Evolutionary conservation across 1,140 invertebrate species (phyloP).

Genomic region (Dinothrombium tinctorium): DNA sequence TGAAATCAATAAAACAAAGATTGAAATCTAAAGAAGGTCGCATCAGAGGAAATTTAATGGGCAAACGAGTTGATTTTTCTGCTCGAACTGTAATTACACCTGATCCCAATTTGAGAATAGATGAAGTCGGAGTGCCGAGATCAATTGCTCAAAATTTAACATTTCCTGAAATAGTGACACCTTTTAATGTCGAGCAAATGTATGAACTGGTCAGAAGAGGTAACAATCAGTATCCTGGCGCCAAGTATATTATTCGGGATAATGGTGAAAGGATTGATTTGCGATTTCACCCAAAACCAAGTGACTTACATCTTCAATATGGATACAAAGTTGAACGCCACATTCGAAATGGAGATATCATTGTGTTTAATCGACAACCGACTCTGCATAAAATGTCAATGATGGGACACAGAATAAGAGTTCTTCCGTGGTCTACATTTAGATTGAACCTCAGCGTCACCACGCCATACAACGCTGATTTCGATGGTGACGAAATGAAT

Average conservation of each 20-base stretch:
- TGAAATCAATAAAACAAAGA: conserved; percentile 79
- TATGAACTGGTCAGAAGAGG: conserved; percentile 82
- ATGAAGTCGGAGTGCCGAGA: conserved; percentile 93
- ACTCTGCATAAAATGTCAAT: conserved; percentile 99
- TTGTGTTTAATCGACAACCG: conserved; percentile 98
- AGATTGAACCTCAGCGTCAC: conserved; percentile 83
- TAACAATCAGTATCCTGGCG: conserved; percentile 94
- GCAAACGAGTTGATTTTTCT: conserved; percentile 94
- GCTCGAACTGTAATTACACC: conserved; percentile 95
- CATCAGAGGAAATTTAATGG: conserved; percentile 94
- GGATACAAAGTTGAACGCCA: conserved; percentile 94
- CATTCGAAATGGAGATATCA: conserved; percentile 88
- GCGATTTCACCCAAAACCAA: conserved; percentile 89
- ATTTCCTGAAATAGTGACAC: conserved; percentile 96
- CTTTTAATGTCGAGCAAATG: conserved; percentile 94
- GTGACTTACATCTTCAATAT: conserved; percentile 92
- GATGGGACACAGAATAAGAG: conserved; percentile 77
- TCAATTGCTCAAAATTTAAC: conserved; percentile 98
- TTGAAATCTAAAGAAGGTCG: conserved; percentile 67
- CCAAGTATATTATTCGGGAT: conserved; percentile 95
- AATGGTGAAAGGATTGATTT: conserved; percentile 97
- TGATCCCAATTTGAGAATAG: conserved; percentile 91
- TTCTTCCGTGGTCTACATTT: conserved; percentile 94
- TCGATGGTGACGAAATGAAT: conserved; percentile 99
- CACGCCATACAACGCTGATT: conserved; percentile 98